Conservation (phyloP, 2,113 vertebrate species). For the Cyphomyrus plagiostoma region DNA sequence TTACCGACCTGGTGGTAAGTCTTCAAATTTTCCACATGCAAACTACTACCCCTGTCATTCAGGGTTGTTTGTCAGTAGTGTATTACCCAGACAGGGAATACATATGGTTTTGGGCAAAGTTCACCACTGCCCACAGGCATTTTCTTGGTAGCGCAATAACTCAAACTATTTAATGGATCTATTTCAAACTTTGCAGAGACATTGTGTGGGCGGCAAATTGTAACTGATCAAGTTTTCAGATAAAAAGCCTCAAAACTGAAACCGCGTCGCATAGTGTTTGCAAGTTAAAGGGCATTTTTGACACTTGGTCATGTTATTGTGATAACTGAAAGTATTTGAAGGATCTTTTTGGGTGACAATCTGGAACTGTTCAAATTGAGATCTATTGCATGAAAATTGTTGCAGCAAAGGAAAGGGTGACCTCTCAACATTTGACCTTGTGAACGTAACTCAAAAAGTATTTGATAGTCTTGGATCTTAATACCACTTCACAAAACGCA, state of each 20-base stretch:
- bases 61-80: not conserved
- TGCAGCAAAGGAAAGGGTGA: not conserved
- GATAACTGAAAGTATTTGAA: not conserved
- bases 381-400: not conserved
- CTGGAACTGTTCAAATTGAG: not conserved
- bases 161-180: not conserved
- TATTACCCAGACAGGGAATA: not conserved
- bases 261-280: not conserved
- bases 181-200: not conserved
- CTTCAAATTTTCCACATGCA: not conserved
- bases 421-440: too few species aligned
- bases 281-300: not conserved
- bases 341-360: not conserved
- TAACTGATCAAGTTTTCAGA: not conserved
- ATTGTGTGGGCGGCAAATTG: not conserved
- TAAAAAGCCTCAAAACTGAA: not conserved
- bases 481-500: not conserved
- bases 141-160: not conserved
- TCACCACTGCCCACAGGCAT: not conserved
- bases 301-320: not conserved
- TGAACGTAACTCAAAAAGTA: not conserved
- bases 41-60: not conserved
- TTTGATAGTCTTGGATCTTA: not conserved
- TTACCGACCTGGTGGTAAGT: constrained; percentile 91
- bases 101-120: not conserved